Percentiles rank a stretch among this genome's conserved stretches.
phyloP scores from a whole-genome alignment of 1,140 invertebrate genomes.

The Anagrus nilaparvatae region DNA sequence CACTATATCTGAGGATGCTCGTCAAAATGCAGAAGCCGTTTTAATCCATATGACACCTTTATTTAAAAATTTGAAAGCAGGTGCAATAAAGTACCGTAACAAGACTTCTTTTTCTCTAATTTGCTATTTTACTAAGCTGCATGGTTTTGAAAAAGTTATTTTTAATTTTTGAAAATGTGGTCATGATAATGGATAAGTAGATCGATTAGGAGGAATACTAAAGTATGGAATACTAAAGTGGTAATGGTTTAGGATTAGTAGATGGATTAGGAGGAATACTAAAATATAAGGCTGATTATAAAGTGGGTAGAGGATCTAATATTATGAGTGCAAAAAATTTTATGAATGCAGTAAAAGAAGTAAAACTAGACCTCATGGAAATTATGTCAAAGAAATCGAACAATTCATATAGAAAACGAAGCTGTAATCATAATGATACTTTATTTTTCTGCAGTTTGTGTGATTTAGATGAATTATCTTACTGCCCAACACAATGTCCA shows the following conservation, averaged over 20 bases:
- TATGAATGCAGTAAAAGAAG: not conserved
- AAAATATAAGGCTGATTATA: slow-evolving; percentile 5
- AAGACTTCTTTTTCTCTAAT: not conserved
- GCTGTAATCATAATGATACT: not conserved
- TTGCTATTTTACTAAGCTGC: not conserved
- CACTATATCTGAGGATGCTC: too few species aligned
- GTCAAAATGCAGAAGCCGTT: too few species aligned
- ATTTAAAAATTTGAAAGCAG: not conserved
- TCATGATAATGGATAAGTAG: slow-evolving; percentile 6
- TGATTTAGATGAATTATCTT: not conserved
- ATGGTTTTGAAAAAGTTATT: not conserved
- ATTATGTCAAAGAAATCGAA: not conserved
- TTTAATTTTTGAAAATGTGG: slow-evolving; percentile 8
- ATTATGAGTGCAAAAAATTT: slow-evolving; percentile 1
- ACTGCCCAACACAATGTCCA: not conserved
- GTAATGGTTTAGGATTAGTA: too few species aligned
- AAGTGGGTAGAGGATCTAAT: slow-evolving; percentile 2
- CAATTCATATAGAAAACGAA: not conserved
- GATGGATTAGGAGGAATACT: too few species aligned
- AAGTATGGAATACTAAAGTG: too few species aligned
- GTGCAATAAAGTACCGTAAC: not conserved
- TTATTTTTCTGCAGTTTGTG: not conserved
- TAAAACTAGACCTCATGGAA: not conserved
- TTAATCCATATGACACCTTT: not conserved
- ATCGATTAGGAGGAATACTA: slow-evolving; percentile 1